Conservation (phyloP, 2,113 vertebrate genomes). For the Heterotilapia buettikoferi region DNA sequence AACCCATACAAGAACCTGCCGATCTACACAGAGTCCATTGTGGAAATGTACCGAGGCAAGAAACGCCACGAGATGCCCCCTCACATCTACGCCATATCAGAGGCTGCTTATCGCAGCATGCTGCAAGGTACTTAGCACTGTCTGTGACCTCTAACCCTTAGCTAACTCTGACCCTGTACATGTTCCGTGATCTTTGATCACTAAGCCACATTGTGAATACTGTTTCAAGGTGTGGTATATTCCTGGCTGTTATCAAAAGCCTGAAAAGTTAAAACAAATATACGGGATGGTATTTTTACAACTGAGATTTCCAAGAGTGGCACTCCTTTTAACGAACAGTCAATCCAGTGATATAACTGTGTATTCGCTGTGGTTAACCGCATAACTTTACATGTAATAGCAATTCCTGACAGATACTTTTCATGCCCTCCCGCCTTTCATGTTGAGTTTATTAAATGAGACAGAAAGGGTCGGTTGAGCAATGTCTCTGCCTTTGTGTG, state of each 20-base stretch:
- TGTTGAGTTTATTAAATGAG: not conserved
- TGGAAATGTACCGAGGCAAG: slow-evolving; percentile 91
- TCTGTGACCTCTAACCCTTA: slow-evolving; percentile 1
- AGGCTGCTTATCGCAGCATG: slow-evolving; percentile 91
- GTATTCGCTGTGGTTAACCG: not conserved
- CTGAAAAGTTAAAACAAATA: slow-evolving; percentile 1
- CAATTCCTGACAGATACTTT: not conserved
- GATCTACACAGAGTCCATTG: slow-evolving; percentile 88
- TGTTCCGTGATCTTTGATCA: slow-evolving; percentile 41
- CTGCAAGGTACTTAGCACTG: slow-evolving; percentile 78
- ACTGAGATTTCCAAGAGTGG: not conserved
- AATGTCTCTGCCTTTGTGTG: slow-evolving; percentile 32
- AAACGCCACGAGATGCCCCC: slow-evolving; percentile 91
- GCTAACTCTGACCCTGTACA: not conserved
- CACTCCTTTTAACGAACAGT: not conserved
- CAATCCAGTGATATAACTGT: not conserved
- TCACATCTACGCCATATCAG: slow-evolving; percentile 89
- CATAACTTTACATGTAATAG: not conserved
- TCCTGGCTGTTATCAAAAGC: slow-evolving; percentile 18
- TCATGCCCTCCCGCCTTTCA: not conserved
- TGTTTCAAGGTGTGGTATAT: slow-evolving; percentile 12
- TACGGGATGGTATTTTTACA: not conserved
- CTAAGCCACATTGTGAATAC: not conserved
- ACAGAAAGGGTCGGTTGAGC: not conserved
- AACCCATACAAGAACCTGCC: slow-evolving; percentile 91